Conservation (phyloP, 2,888 invertebrate species). For the Stenolophus ochropezus region DNA sequence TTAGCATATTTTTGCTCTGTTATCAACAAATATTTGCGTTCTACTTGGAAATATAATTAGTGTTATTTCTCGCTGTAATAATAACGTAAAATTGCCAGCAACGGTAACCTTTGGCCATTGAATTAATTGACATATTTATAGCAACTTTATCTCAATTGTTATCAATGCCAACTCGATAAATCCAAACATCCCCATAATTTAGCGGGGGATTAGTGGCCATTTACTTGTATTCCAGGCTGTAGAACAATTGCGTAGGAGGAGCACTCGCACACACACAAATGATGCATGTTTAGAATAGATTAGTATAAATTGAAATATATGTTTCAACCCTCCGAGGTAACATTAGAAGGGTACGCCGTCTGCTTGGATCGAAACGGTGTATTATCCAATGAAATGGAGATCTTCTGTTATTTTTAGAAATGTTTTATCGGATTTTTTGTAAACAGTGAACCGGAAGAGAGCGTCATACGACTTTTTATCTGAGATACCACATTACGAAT, state of each 20-base stretch:
- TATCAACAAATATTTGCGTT: neutral
- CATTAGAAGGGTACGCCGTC: conserved; percentile 42
- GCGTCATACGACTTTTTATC: neutral
- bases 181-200: conserved; percentile 16
- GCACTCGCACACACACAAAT: neutral
- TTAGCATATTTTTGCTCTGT: neutral
- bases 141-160: conserved; percentile 20
- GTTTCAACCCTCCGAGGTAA: conserved; percentile 38
- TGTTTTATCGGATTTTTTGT: neutral
- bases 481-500: neutral
- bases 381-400: neutral
- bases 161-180: conserved; percentile 25
- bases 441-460: neutral
- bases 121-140: conserved; percentile 40
- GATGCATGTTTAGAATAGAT: conserved; percentile 53
- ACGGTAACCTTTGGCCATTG: neutral
- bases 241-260: neutral
- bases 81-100: neutral
- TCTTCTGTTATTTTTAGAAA: neutral
- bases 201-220: neutral
- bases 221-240: conserved; percentile 7
- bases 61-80: neutral
- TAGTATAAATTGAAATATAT: conserved; percentile 54
- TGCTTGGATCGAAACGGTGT: neutral
- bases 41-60: neutral